Evolutionary conservation across 2,888 invertebrate genomes (phyloP), one percentile per base, ranked within the genome.

Genomic region (Tineola bisselliella): DNA sequence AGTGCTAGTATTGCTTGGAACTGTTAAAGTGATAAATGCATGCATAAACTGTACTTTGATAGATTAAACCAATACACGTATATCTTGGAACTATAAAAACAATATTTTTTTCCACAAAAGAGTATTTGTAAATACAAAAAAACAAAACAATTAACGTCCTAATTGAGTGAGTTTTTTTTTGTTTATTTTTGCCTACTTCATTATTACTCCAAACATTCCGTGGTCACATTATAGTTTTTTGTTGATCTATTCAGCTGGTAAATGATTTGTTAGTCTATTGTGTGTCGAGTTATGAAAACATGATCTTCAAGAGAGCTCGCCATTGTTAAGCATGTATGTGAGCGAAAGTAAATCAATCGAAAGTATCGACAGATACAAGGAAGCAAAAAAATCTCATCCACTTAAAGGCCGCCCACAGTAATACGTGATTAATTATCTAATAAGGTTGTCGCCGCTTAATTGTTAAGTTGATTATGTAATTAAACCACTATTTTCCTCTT

Each of bases 271-370:
- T 25, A 17, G 19, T 25, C 48, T 25, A 54, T 54, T 54, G 25
- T 54, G 25, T 17, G 25, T 12, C n/a, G 25, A 33, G 58, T 15
- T 58, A 58, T 58, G 58, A 58, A 58, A 58, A 58, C 58, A 13
- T 58, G 58, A 31, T 33, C 33, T 58, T 33, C 8, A 30, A 56
- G 43, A 43, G 43, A 43, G 4, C 18, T 15, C 4, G 33, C 58
- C 30, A 58, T 58, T 58, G 58, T 58, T 33, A 33, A 6, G 15
- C 58, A n/a, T 33, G 33, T 33, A 33, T 33, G 56, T 18, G 11
- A 58, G 58, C 33, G 58, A 58, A 58, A 58, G 58, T 58, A 58
- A 58, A 31, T 33, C 33, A 25, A 58, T 58, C 58, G 58, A 58
- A 58, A 58, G 58, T 58, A 58, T 33, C 33, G 15, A 33, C 17